Evolutionary conservation across 2,113 vertebrate species (phyloP).

Genomic region (Tauraco erythrolophus): DNA sequence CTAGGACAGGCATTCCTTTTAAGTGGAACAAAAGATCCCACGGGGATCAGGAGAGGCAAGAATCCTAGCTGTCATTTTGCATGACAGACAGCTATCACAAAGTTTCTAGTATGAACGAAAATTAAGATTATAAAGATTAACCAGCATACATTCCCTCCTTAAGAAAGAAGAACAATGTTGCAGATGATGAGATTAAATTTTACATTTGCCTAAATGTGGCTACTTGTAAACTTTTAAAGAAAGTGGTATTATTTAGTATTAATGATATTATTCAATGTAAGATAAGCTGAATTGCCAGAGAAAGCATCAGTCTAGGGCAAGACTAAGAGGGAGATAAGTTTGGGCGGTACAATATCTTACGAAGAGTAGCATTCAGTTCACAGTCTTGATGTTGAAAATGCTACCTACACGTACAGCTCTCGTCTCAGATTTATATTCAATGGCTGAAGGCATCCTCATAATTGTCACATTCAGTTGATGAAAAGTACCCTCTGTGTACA

Average conservation of each 20-base stretch:
- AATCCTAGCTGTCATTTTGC: not conserved
- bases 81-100: not conserved
- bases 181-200: not conserved
- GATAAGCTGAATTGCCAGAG: not conserved
- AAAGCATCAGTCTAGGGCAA: not conserved
- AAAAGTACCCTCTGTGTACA: not conserved
- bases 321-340: not conserved
- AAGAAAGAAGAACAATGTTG: not conserved
- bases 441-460: not conserved
- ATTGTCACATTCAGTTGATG: conserved; percentile 13
- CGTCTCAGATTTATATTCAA: not conserved
- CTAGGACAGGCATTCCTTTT: not conserved
- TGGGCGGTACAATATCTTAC: not conserved
- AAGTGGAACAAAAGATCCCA: not conserved
- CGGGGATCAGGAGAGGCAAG: not conserved
- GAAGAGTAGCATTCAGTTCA: not conserved
- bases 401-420: not conserved
- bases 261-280: not conserved
- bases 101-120: not conserved
- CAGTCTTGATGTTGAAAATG: not conserved
- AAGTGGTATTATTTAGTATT: not conserved
- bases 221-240: not conserved
- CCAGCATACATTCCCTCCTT: not conserved
- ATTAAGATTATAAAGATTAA: not conserved
- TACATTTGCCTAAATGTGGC: not conserved